Conservation (phyloP, 92 coral and sea anemone species). For the Palythoa caribaeorum region DNA sequence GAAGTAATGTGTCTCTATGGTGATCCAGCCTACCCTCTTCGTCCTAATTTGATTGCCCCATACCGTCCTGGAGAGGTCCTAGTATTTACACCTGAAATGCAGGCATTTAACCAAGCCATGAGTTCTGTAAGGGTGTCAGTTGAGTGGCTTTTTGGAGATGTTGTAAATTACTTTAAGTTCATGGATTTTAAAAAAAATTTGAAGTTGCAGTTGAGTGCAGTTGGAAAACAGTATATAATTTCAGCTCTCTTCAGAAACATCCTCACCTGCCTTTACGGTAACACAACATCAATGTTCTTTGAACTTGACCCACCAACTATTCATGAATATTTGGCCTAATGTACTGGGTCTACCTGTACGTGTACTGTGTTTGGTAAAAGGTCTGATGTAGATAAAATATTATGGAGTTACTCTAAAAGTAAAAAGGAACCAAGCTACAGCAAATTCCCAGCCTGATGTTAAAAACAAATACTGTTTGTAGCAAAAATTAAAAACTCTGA, state of each 20-base stretch:
- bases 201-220: constrained; percentile 53
- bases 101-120: constrained; percentile 49
- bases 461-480: constrained; percentile 1
- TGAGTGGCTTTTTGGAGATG: constrained; percentile 58
- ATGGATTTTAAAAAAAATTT: constrained; percentile 52
- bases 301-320: constrained; percentile 9
- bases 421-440: constrained; percentile 11
- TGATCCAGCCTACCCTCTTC: constrained; percentile 66
- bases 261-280: constrained; percentile 12
- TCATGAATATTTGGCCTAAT: constrained; percentile 13
- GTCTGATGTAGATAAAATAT: constrained; percentile 18
- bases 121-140: constrained; percentile 55
- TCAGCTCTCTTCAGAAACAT: constrained; percentile 4
- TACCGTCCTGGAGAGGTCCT: constrained; percentile 21
- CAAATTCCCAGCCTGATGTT: constrained; percentile 16
- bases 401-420: constrained; percentile 12
- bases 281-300: constrained; percentile 9
- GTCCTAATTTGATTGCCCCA: constrained; percentile 47
- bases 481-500: constrained; percentile 12
- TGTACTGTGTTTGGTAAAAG: constrained; percentile 18
- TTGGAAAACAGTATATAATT: constrained; percentile 46
- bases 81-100: constrained; percentile 22
- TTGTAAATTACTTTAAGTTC: constrained; percentile 43
- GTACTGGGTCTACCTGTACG: constrained; percentile 13
- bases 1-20: constrained; percentile 59